These are phyloP conservation scores for Phalacrocorax pelagicus DNA, from an alignment of 2,113 vertebrate genomes.

Conservation along the genomic window DNA sequence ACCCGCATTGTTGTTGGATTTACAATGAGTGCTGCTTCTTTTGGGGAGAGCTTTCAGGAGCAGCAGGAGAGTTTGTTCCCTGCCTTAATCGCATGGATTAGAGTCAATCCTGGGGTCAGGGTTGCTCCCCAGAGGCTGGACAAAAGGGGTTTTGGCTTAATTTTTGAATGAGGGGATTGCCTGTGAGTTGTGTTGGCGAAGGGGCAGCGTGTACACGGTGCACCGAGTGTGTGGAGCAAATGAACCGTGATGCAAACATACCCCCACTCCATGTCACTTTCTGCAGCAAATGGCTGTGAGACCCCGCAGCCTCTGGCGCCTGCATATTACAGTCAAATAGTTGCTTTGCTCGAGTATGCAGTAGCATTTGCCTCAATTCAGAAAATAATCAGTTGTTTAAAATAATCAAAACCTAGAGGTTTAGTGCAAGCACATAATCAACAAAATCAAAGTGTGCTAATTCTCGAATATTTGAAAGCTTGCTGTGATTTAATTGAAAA, in stretches of 20 bases:
- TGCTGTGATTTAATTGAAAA: neutral
- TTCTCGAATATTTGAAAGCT: neutral
- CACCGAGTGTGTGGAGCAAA: neutral
- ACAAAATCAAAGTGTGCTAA: neutral
- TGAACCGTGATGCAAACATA: fast-evolving
- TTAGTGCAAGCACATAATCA: neutral
- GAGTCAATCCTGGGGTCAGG: neutral
- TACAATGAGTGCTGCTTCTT: neutral
- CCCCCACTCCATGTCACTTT: fast-evolving
- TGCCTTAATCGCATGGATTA: neutral
- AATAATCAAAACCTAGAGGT: neutral
- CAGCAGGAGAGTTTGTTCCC: neutral
- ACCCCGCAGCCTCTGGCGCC: neutral
- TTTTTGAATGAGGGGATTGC: neutral
- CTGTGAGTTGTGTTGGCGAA: fast-evolving
- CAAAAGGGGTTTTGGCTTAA: neutral
- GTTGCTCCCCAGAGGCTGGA: neutral
- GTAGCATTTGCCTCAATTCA: neutral
- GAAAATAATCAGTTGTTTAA: neutral
- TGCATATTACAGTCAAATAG: neutral
- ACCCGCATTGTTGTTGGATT: neutral
- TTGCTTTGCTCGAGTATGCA: neutral
- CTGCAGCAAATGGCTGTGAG: fast-evolving
- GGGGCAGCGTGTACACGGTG: fast-evolving
- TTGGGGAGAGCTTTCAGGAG: neutral